These are phyloP conservation scores for Idaea biselata DNA, from an alignment of 2,888 invertebrate species.

Conservation along the genomic window DNA sequence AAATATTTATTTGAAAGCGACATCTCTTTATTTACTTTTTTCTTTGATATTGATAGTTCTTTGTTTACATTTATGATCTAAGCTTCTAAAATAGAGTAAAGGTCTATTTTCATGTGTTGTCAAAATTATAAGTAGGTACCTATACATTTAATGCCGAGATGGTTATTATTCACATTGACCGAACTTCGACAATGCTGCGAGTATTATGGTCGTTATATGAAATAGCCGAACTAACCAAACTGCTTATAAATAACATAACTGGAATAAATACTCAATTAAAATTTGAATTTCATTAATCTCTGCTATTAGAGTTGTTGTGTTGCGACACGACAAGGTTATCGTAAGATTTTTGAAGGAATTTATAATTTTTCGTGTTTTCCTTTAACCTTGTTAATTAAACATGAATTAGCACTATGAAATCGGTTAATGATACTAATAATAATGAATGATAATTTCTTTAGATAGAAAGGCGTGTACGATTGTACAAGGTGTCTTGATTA, in stretches of 20 bases:
- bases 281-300: neutral
- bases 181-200: neutral
- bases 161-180: too few relatives aligned
- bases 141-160: too few relatives aligned
- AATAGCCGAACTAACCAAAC: neutral
- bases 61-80: too few relatives aligned
- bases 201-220: neutral
- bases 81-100: too few relatives aligned
- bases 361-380: neutral
- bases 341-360: slow-evolving; percentile 2
- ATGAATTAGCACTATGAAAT: neutral
- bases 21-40: too few relatives aligned
- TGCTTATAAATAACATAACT: neutral
- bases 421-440: neutral
- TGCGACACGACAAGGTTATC: neutral
- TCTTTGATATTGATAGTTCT: too few relatives aligned
- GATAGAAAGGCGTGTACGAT: neutral
- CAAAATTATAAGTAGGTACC: too few relatives aligned
- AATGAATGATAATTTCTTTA: neutral
- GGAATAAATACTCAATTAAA: neutral
- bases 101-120: too few relatives aligned
- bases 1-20: too few relatives aligned
- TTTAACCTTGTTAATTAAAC: neutral
- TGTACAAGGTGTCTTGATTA: neutral
- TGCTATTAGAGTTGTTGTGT: neutral